Evolutionary conservation across 2,797 vertebrate species (phyloP).

Genomic region (Pantherophis alleghaniensis): DNA sequence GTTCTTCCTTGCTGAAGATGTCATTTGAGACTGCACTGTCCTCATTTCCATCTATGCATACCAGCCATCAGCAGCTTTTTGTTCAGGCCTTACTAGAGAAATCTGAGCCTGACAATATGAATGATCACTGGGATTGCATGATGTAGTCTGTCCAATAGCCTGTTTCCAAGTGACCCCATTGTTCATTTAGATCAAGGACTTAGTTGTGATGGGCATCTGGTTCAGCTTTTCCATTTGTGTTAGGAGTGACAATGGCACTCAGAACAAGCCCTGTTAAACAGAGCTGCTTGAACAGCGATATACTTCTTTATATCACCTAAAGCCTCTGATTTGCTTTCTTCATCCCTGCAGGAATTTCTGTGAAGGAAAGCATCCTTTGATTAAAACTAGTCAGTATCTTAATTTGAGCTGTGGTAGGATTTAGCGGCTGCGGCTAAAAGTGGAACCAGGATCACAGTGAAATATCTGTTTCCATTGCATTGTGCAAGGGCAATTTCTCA

Average conservation of each 20-base stretch:
- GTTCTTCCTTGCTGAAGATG: slow-evolving; percentile 72
- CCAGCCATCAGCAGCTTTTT: slow-evolving; percentile 66
- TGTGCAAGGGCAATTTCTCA: neutral
- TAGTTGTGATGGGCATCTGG: neutral
- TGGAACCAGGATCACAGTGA: neutral
- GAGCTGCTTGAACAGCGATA: neutral
- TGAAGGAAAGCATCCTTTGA: neutral
- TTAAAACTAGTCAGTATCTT: neutral
- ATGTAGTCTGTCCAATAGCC: slow-evolving; percentile 76
- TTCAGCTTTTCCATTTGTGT: neutral
- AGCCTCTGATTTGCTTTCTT: neutral
- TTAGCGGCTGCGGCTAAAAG: neutral
- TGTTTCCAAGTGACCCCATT: slow-evolving; percentile 72
- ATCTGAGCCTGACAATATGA: slow-evolving; percentile 52
- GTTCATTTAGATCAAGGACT: slow-evolving; percentile 52
- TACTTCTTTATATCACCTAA: neutral
- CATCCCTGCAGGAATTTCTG: neutral
- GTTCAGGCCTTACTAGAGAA: slow-evolving; percentile 74
- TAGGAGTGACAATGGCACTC: neutral
- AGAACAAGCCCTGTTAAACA: neutral
- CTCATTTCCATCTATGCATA: slow-evolving; percentile 69
- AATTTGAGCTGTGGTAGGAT: neutral
- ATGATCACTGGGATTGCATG: slow-evolving; percentile 78
- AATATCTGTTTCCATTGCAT: neutral
- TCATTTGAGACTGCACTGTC: slow-evolving; percentile 68